Conservation (phyloP, 2,797 vertebrate species). For the Poecilia wingei region DNA sequence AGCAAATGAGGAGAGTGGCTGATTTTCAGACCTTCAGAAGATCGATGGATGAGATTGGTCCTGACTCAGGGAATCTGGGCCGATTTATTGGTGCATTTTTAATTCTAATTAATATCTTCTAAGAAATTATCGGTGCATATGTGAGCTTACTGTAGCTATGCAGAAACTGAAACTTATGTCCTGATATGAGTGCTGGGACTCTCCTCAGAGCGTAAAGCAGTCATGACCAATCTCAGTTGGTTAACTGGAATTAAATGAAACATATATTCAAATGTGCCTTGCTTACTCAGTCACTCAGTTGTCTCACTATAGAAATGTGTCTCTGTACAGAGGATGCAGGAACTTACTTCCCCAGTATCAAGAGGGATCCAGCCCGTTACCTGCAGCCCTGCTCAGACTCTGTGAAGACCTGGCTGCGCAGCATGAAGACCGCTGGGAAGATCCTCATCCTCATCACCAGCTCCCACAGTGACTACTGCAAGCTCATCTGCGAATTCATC, state of each 20-base stretch:
- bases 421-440: conserved; percentile 90
- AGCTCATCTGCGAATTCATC: conserved; percentile 90
- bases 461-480: conserved; percentile 96
- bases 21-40: not conserved
- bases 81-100: not conserved
- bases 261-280: not conserved
- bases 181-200: not conserved
- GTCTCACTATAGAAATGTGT: conserved; percentile 16
- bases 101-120: not conserved
- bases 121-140: not conserved
- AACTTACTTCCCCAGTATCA: conserved; percentile 92
- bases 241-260: not conserved
- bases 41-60: not conserved
- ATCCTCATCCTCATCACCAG: conserved; percentile 92
- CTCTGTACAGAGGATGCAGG: conserved; percentile 87
- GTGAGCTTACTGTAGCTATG: not conserved
- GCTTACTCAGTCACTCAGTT: not conserved
- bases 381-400: conserved; percentile 89
- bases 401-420: conserved; percentile 90
- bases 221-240: not conserved
- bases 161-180: not conserved
- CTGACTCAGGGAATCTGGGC: no score
- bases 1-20: no score
- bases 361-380: conserved; percentile 88
- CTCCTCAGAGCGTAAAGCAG: not conserved